Evolutionary conservation across 2,888 invertebrate genomes (phyloP).

Genomic region (Listrodromus nycthemerus): DNA sequence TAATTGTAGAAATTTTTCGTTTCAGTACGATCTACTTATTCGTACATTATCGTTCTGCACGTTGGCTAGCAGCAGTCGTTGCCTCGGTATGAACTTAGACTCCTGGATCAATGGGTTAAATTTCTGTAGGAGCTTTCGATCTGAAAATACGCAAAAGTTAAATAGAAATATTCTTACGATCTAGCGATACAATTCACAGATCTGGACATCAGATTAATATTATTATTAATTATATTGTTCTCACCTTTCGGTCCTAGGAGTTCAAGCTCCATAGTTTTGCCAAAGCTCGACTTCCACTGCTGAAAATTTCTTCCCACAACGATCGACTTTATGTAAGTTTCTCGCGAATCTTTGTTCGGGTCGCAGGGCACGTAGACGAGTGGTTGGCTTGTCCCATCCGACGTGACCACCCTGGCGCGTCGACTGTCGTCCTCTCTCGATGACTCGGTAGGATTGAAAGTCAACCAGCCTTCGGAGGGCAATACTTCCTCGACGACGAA

Average conservation of each 20-base stretch:
- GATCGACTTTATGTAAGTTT: conserved; percentile 85
- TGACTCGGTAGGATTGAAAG: conserved; percentile 60
- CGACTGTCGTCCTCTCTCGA: conserved; percentile 65
- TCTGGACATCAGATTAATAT: not conserved
- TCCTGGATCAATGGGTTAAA: conserved; percentile 84
- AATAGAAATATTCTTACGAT: not conserved
- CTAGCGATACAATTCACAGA: not conserved
- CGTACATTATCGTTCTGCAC: conserved; percentile 87
- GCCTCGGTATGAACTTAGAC: conserved; percentile 86
- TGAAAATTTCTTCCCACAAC: conserved; percentile 87
- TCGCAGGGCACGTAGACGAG: conserved; percentile 83
- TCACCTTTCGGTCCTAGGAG: conserved; percentile 82
- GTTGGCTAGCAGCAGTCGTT: conserved; percentile 87
- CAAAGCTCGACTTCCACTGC: conserved; percentile 87
- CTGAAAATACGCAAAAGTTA: conserved; percentile 75
- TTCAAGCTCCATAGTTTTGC: conserved; percentile 76
- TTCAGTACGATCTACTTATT: conserved; percentile 47
- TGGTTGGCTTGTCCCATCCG: conserved; percentile 60
- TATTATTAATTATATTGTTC: not conserved
- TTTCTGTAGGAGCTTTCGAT: conserved; percentile 85
- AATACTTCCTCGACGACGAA: conserved; percentile 78
- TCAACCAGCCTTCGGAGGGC: conserved; percentile 58
- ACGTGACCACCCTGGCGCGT: conserved; percentile 65
- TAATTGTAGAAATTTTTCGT: not conserved
- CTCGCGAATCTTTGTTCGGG: conserved; percentile 79